Base-by-base conservation (phyloP, 1,140 invertebrate species). In the Lordiphosa collinella region DNA sequence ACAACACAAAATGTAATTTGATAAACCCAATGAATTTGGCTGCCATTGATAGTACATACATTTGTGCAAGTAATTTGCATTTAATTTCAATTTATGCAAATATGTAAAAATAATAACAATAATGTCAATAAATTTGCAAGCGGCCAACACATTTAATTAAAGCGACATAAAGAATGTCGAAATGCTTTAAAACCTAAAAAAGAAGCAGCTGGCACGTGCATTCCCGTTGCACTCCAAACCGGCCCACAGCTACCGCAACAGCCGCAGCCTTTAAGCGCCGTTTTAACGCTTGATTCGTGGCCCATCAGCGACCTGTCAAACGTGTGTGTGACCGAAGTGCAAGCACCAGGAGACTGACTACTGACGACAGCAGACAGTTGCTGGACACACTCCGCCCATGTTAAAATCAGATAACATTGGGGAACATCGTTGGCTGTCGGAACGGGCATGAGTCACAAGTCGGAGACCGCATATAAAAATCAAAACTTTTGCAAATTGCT, bases 51-150 rank as follows among this genome's bases (percentile, higher is more conserved):
- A 25, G 32, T 34, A 18, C 32, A 18, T 41, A 51, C 64, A 58
- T 72, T 79, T 73, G 43, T 57, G 16, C 36, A 51, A 54, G 53
- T 68, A 72, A 79, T 73, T 73, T 68, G 63, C 53, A 82, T 80
- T 71, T 62, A 67, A 67, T 82, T 71, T 66, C 31, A 57, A 35
- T 67, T 55, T 61, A 79, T 79, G 70, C 29, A 16, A 25, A 31
- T 34, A 32, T 31, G 9, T 34, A 6, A 9, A 38, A 37, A 50
- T 50, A 55, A 61, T 12, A 38, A 66, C 35, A 72, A 63, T 53
- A 56, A 79, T 67, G 52, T 52, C 36, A 31, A 41, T 29, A 55
- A 36, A 35, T 46, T 41, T 37, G 38, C 29, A 13, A 8, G 6
- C 14, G 25, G 29, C 14, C 41, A 49, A 37, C 22, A 11, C 34